Conservation (phyloP, 2,113 vertebrate species). For the Tragulus kanchil region DNA sequence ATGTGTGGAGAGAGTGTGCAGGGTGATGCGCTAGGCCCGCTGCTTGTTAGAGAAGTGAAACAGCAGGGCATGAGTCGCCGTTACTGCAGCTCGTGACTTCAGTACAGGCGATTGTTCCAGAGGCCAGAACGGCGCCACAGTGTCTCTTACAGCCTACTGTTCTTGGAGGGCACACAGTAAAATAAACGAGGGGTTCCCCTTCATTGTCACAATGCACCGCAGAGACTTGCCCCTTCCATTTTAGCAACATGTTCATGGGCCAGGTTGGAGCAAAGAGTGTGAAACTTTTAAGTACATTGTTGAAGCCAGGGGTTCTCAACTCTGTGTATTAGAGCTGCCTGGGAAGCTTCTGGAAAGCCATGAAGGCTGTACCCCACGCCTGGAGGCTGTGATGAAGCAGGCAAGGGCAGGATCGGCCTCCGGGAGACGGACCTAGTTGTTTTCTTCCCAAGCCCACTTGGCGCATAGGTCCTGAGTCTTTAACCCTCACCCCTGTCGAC, state of each 20-base stretch:
- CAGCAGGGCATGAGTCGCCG: too few relatives aligned
- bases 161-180: neutral
- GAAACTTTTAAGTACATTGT: neutral
- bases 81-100: neutral
- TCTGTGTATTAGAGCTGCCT: neutral
- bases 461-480: neutral
- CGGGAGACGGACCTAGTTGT: neutral
- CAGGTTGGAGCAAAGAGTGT: neutral
- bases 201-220: neutral
- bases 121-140: neutral
- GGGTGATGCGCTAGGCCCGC: fast-evolving
- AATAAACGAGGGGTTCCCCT: neutral
- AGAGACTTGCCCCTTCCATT: neutral
- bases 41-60: neutral
- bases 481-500: too few relatives aligned
- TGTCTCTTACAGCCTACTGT: neutral
- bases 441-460: too few relatives aligned
- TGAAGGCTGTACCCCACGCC: too few relatives aligned
- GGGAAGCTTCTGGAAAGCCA: neutral
- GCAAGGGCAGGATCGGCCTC: neutral
- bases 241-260: neutral
- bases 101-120: neutral
- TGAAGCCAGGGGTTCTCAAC: neutral
- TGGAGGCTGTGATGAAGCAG: neutral
- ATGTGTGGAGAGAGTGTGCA: neutral